Conservation (phyloP, 2,888 invertebrate species). For the Hemistola chrysoprasaria region DNA sequence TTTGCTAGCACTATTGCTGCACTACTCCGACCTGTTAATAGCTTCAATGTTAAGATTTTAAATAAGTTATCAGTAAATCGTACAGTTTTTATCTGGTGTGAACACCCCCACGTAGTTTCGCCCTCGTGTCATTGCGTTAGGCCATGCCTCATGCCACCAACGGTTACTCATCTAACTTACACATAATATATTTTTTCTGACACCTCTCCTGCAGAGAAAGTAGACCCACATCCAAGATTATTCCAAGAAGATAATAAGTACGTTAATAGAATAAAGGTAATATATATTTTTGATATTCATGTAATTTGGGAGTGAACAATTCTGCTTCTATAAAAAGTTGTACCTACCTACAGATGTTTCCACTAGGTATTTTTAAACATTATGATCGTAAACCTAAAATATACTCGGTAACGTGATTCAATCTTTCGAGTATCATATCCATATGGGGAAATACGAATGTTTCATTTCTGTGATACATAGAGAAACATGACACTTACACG, state of each 20-base stretch:
- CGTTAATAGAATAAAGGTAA: too few species aligned
- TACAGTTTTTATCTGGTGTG: constrained; percentile 22
- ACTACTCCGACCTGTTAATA: too few species aligned
- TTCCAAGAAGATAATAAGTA: too few species aligned
- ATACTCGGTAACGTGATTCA: constrained; percentile 16
- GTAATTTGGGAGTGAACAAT: not conserved
- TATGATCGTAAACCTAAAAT: constrained; percentile 5
- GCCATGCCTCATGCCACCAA: constrained; percentile 10
- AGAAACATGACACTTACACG: constrained; percentile 15
- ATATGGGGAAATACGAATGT: constrained; percentile 13
- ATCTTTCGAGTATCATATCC: constrained; percentile 9
- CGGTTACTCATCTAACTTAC: constrained; percentile 17
- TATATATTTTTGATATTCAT: too few species aligned
- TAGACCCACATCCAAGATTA: constrained; percentile 4
- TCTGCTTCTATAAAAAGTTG: constrained; percentile 10
- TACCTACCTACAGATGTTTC: not conserved
- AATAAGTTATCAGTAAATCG: constrained; percentile 16
- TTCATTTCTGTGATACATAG: constrained; percentile 7
- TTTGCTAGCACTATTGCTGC: too few species aligned
- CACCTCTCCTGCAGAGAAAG: constrained; percentile 29
- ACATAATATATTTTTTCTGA: constrained; percentile 19
- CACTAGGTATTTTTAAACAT: constrained; percentile 20
- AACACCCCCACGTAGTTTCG: constrained; percentile 39
- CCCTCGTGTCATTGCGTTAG: constrained; percentile 33
- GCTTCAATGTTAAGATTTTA: too few species aligned